A percentile compares a stretch with the other conserved stretches of the same genome.
These are phyloP conservation scores for Ctenosaura bakeri DNA, from an alignment of 2,797 vertebrate species.

Conservation along the genomic window DNA sequence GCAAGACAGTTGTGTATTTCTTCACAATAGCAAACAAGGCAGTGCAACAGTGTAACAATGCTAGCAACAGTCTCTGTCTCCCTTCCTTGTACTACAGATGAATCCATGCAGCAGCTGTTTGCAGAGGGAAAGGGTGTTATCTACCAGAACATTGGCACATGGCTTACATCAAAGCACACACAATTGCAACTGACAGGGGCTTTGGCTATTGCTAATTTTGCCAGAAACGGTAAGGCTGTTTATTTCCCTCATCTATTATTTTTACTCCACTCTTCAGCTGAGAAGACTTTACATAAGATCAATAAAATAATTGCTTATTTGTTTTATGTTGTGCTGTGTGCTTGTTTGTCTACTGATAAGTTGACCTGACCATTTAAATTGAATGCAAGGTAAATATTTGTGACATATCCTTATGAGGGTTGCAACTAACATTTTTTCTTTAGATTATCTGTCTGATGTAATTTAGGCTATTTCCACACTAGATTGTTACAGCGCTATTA, in stretches of 20 bases:
- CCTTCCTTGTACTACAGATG: slow-evolving; percentile 72
- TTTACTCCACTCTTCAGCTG: background rate
- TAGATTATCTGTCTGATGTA: background rate
- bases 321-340: background rate
- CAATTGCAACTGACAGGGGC: slow-evolving; percentile 83
- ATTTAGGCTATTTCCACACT: too few species aligned
- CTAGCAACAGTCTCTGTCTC: background rate
- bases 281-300: background rate
- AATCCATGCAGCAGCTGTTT: slow-evolving; percentile 85
- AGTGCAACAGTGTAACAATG: background rate
- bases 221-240: slow-evolving; percentile 77
- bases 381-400: background rate
- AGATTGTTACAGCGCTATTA: too few species aligned
- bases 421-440: background rate
- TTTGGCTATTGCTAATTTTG: slow-evolving; percentile 83
- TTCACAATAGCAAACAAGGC: background rate
- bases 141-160: slow-evolving; percentile 81
- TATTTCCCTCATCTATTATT: background rate
- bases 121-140: slow-evolving; percentile 79
- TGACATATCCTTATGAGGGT: background rate
- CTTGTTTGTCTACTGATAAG: background rate
- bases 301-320: background rate
- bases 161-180: slow-evolving; percentile 81
- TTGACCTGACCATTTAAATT: background rate
- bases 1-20: too few species aligned